Conservation (phyloP, 1,140 invertebrate species). For the Cherax quadricarinatus region DNA sequence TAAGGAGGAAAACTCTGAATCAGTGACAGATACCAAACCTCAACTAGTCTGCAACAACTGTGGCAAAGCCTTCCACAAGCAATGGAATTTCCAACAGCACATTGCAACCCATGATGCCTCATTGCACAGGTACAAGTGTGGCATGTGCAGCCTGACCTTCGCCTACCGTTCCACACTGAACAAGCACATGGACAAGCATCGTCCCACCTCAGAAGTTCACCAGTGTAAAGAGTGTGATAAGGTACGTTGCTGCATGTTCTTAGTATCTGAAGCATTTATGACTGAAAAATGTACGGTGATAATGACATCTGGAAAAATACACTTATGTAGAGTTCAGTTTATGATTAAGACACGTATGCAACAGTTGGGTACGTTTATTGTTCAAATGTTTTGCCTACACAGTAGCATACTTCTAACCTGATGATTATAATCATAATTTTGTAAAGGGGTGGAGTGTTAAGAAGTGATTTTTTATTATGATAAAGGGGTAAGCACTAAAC, state of each 20-base stretch:
- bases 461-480: too few species aligned
- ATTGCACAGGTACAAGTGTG: constrained; percentile 73
- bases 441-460: too few species aligned
- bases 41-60: constrained; percentile 66
- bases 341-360: too few species aligned
- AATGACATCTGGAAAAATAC: too few species aligned
- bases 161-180: constrained; percentile 74
- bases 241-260: constrained; percentile 32
- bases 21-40: background rate
- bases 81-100: constrained; percentile 72
- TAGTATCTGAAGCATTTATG: background rate
- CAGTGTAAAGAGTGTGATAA: constrained; percentile 49
- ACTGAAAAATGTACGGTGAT: background rate
- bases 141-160: constrained; percentile 72
- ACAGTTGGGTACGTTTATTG: too few species aligned
- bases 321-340: too few species aligned
- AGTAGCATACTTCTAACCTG: too few species aligned
- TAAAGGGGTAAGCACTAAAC: too few species aligned
- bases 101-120: constrained; percentile 73
- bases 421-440: too few species aligned
- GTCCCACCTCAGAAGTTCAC: background rate
- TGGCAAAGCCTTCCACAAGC: constrained; percentile 64
- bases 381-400: too few species aligned
- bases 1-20: constrained; percentile 10
- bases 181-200: constrained; percentile 72